A percentile compares a stretch with the other conserved stretches of the same genome.
Evolutionary conservation across 2,888 invertebrate genomes (phyloP).

Genomic region (Camptogramma bilineatum): DNA sequence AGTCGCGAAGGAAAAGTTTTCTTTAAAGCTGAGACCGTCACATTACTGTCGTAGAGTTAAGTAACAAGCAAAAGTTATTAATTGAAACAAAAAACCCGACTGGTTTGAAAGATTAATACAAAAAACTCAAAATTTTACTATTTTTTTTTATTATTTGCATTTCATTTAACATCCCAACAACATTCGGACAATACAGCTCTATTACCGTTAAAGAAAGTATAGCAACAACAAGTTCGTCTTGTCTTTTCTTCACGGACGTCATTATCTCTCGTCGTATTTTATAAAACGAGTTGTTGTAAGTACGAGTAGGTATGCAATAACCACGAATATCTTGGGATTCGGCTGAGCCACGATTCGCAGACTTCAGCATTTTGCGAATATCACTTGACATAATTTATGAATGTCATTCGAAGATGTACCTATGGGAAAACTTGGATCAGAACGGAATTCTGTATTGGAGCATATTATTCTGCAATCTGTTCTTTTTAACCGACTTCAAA

Average conservation of each 20-base stretch:
- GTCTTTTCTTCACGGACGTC: not conserved
- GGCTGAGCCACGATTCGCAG: conserved; percentile 14
- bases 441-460: too few species aligned
- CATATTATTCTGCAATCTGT: too few species aligned
- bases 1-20: not conserved
- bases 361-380: conserved; percentile 11
- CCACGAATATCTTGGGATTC: conserved; percentile 20
- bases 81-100: too few species aligned
- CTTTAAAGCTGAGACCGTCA: not conserved
- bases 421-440: not conserved
- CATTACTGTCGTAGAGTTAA: not conserved
- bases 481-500: too few species aligned
- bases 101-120: too few species aligned
- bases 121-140: too few species aligned
- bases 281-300: not conserved
- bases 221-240: too few species aligned
- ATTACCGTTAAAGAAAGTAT: too few species aligned
- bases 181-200: too few species aligned
- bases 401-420: conserved; percentile 29
- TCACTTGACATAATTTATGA: conserved; percentile 29
- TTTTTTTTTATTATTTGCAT: too few species aligned
- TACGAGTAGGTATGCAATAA: conserved; percentile 13
- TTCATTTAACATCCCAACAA: too few species aligned
- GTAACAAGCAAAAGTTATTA: too few species aligned
- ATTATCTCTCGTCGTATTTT: not conserved